A percentile compares a stretch with the other conserved stretches of the same genome.
Evolutionary conservation across 2,113 vertebrate species (phyloP).

Genomic region (Nycticorax nycticorax): DNA sequence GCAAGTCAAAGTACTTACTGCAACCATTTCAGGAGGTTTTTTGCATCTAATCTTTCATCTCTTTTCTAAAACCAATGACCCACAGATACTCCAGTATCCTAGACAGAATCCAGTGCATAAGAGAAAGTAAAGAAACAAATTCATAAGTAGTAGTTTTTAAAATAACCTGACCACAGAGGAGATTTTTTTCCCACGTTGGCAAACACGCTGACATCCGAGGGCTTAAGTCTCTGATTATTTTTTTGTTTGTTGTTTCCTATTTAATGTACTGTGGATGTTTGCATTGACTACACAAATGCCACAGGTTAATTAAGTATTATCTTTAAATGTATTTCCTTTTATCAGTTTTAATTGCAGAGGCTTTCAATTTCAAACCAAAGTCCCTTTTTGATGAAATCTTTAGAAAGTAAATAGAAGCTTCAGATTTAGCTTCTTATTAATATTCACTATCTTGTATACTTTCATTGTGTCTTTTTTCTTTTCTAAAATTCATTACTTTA

Average conservation of each 20-base stretch:
- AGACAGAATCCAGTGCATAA: background rate
- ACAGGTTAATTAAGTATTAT: conserved; percentile 40
- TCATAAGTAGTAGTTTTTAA: background rate
- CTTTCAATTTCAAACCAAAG: conserved; percentile 29
- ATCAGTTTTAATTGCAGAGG: conserved; percentile 28
- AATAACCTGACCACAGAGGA: background rate
- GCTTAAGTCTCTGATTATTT: conserved; percentile 12
- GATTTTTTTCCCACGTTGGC: background rate
- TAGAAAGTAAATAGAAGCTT: conserved; percentile 32
- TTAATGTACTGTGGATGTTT: background rate
- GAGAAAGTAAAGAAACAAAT: background rate
- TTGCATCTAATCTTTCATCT: background rate
- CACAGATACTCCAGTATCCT: background rate
- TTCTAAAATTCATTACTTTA: background rate
- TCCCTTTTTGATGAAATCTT: conserved; percentile 17
- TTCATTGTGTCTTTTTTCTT: background rate
- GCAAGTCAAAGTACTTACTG: background rate
- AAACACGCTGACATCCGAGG: background rate
- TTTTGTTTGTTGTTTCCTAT: conserved; percentile 21
- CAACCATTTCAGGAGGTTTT: background rate
- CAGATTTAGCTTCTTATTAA: conserved; percentile 15
- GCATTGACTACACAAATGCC: background rate
- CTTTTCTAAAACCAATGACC: background rate
- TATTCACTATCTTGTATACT: background rate
- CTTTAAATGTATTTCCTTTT: conserved; percentile 42